These are phyloP conservation scores for Nomada fucata DNA, from an alignment of 2,888 invertebrate genomes.

Conservation along the genomic window DNA sequence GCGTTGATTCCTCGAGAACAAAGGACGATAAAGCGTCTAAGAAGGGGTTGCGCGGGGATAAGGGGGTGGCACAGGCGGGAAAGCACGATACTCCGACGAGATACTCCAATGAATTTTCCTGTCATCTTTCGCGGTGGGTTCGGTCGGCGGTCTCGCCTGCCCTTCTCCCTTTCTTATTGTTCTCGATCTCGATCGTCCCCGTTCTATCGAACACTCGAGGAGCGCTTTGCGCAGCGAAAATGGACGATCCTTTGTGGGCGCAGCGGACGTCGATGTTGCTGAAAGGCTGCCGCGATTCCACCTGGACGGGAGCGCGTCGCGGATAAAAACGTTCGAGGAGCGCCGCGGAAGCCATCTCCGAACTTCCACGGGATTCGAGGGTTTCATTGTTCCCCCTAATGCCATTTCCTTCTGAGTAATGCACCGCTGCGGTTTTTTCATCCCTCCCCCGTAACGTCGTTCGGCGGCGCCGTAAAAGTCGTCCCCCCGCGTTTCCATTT, in stretches of 20 bases:
- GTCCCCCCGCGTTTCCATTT: background rate
- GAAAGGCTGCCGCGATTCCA: constrained; percentile 43
- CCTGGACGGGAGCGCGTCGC: constrained; percentile 42
- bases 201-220: constrained; percentile 10
- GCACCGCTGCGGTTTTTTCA: constrained; percentile 18
- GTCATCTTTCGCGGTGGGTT: constrained; percentile 34
- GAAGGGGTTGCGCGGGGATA: no score
- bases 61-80: background rate
- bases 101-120: constrained; percentile 20
- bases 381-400: constrained; percentile 60
- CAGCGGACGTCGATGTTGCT: constrained; percentile 34
- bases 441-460: background rate
- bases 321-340: constrained; percentile 51
- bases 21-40: background rate
- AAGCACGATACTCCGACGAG: background rate
- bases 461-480: constrained; percentile 29
- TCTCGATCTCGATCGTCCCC: constrained; percentile 12
- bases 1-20: background rate
- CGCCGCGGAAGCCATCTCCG: constrained; percentile 37
- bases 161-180: constrained; percentile 2
- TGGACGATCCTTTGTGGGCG: constrained; percentile 43
- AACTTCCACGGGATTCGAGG: constrained; percentile 46
- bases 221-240: constrained; percentile 18
- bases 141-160: constrained; percentile 7
- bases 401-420: constrained; percentile 42